Evolutionary conservation across 2,113 vertebrate genomes (phyloP).

Genomic region (Antechinus stuartii): DNA sequence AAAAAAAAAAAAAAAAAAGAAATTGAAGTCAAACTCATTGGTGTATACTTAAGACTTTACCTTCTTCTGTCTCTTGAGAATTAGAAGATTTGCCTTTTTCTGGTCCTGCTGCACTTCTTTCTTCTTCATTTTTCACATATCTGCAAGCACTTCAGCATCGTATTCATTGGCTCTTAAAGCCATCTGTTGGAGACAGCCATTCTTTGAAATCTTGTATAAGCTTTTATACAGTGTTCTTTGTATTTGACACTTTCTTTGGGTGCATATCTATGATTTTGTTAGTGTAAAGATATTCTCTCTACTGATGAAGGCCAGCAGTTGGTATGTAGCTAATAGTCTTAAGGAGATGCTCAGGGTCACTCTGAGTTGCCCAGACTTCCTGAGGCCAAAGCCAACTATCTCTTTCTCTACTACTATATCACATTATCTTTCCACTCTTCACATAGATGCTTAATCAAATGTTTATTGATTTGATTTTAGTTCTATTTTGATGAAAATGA

Average conservation of each 20-base stretch:
- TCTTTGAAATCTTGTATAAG: neutral
- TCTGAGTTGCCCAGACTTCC: neutral
- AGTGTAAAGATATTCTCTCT: neutral
- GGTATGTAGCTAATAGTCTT: neutral
- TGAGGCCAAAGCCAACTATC: neutral
- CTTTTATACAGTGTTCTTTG: neutral
- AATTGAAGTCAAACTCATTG: neutral
- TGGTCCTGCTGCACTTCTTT: neutral
- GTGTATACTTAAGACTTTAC: neutral
- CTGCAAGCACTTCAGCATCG: neutral
- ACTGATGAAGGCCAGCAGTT: neutral
- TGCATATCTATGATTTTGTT: neutral
- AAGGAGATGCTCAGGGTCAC: neutral
- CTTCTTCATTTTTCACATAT: neutral
- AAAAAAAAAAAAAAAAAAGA: too few species aligned
- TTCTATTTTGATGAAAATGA: constrained; percentile 3
- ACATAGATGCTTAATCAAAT: neutral
- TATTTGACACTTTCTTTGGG: neutral
- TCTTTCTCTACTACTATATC: neutral
- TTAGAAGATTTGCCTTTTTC: neutral
- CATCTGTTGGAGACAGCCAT: neutral
- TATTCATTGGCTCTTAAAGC: neutral
- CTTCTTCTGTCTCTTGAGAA: neutral
- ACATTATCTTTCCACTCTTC: neutral
- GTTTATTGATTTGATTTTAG: neutral